Conservation (phyloP, 2,888 invertebrate genomes). For the Aleiodes leptofemur region DNA sequence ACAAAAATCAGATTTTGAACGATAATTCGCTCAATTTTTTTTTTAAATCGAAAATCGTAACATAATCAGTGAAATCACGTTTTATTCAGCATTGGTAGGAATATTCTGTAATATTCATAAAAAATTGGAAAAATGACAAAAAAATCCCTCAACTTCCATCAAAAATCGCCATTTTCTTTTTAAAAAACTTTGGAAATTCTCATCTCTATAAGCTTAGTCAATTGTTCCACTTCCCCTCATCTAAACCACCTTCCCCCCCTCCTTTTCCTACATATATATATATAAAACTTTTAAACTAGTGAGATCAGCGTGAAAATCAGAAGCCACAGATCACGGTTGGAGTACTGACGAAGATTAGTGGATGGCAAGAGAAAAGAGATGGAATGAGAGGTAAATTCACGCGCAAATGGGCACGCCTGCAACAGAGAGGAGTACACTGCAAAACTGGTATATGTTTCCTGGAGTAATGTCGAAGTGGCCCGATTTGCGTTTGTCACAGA, state of each 20-base stretch:
- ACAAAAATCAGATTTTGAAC: too few relatives aligned
- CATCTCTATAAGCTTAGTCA: neutral
- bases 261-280: neutral
- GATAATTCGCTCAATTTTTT: too few relatives aligned
- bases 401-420: slow-evolving; percentile 27
- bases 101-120: too few relatives aligned
- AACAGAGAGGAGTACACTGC: slow-evolving; percentile 23
- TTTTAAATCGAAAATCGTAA: too few relatives aligned
- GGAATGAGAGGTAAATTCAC: slow-evolving; percentile 12
- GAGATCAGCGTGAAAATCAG: slow-evolving; percentile 45
- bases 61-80: too few relatives aligned
- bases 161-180: neutral
- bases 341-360: slow-evolving; percentile 17
- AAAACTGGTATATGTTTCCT: slow-evolving; percentile 30
- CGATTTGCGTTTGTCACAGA: slow-evolving; percentile 60
- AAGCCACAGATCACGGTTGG: slow-evolving; percentile 30
- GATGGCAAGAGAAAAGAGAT: too few relatives aligned
- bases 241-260: neutral
- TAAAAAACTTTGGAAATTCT: neutral
- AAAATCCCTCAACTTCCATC: too few relatives aligned
- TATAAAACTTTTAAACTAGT: slow-evolving; percentile 32
- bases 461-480: slow-evolving; percentile 53
- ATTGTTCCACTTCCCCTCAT: neutral
- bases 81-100: too few relatives aligned
- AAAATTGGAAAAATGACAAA: too few relatives aligned